A percentile compares a stretch with the other conserved stretches of the same genome.
Conservation (phyloP, 2,888 invertebrate genomes). For the Sphaerophoria rueppellii region DNA sequence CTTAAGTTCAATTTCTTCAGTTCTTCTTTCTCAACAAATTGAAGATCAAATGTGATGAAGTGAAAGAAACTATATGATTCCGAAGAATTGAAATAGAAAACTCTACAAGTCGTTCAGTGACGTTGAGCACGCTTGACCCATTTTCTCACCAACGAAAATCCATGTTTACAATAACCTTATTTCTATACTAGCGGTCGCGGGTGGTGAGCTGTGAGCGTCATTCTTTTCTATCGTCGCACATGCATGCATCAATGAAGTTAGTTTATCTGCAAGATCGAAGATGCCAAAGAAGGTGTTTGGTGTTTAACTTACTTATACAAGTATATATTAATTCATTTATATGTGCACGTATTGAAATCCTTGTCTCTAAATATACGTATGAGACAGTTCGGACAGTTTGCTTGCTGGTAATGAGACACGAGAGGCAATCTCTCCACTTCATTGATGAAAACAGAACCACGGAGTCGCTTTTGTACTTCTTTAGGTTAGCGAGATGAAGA, state of each 20-base stretch:
- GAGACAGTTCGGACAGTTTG: background rate
- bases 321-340: no score
- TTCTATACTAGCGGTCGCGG: conserved; percentile 40
- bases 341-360: no score
- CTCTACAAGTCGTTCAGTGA: conserved; percentile 63
- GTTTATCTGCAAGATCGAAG: background rate
- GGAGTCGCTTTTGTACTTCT: no score
- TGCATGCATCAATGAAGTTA: background rate
- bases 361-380: background rate
- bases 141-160: conserved; percentile 72
- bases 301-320: background rate
- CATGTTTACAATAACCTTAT: conserved; percentile 75
- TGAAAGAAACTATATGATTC: conserved; percentile 51
- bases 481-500: no score
- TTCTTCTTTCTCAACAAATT: no score
- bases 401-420: background rate
- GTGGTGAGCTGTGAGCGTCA: no score
- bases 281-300: background rate
- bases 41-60: background rate
- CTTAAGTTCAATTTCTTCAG: no score
- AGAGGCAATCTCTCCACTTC: conserved; percentile 9
- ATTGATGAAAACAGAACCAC: background rate
- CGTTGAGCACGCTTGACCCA: conserved; percentile 76
- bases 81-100: conserved; percentile 71
- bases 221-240: background rate